Conservation (phyloP, 2,888 invertebrate species). For the Folsomia candida region DNA sequence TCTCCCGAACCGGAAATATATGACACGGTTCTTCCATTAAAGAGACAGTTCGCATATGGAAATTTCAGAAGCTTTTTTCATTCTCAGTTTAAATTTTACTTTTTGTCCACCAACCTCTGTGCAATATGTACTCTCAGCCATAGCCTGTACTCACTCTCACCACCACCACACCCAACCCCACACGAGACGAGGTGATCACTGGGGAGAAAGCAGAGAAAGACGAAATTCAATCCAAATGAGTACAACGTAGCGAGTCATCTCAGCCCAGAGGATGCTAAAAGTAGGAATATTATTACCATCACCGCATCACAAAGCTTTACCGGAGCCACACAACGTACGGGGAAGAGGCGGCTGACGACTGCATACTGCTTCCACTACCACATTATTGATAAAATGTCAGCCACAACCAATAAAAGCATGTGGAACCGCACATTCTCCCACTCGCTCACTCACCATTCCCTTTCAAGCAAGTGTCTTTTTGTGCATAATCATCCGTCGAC, state of each 20-base stretch:
- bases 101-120: not conserved
- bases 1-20: constrained; percentile 23
- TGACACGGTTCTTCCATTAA: constrained; percentile 51
- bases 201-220: not conserved
- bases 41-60: constrained; percentile 35
- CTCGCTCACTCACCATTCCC: not conserved
- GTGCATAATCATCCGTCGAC: constrained; percentile 9
- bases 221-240: not conserved
- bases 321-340: too few relatives aligned
- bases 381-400: constrained; percentile 28
- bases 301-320: too few relatives aligned
- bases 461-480: not conserved
- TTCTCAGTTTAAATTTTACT: not conserved
- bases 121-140: not conserved
- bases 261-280: too few relatives aligned
- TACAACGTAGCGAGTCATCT: too few relatives aligned
- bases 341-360: not conserved
- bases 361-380: not conserved
- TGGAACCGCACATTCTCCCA: constrained; percentile 8
- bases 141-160: not conserved
- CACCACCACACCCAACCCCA: not conserved
- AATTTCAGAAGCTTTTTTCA: constrained; percentile 14
- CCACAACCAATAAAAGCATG: constrained; percentile 18
- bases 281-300: too few relatives aligned
- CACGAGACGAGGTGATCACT: not conserved